These are phyloP conservation scores for Aspidiotus destructor DNA, from an alignment of 2,888 invertebrate genomes.

Conservation along the genomic window DNA sequence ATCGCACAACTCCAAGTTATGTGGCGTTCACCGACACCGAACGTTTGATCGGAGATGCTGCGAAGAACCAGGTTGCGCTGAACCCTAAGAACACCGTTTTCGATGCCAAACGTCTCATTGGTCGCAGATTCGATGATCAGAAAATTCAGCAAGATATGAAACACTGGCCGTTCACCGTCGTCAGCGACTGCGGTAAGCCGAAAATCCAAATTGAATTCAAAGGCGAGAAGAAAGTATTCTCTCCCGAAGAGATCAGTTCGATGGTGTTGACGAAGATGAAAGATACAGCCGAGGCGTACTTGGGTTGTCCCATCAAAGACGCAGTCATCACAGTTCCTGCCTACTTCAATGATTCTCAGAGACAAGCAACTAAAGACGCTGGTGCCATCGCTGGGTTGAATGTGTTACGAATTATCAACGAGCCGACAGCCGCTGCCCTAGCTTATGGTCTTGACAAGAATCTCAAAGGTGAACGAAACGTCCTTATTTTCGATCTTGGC, in stretches of 20 bases:
- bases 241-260: slow-evolving; percentile 60
- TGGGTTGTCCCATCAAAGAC: slow-evolving; percentile 48
- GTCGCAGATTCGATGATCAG: slow-evolving; percentile 57
- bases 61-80: slow-evolving; percentile 55
- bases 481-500: slow-evolving; percentile 73
- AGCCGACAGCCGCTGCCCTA: slow-evolving; percentile 79
- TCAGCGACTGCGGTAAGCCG: slow-evolving; percentile 55
- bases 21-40: slow-evolving; percentile 55
- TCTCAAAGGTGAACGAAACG: slow-evolving; percentile 56
- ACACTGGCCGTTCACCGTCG: slow-evolving; percentile 71
- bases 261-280: slow-evolving; percentile 54
- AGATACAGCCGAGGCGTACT: slow-evolving; percentile 62
- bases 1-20: slow-evolving; percentile 70
- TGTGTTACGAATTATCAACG: slow-evolving; percentile 80
- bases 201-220: slow-evolving; percentile 58
- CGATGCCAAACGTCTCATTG: slow-evolving; percentile 65
- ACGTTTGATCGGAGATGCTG: slow-evolving; percentile 43
- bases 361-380: slow-evolving; percentile 75
- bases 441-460: slow-evolving; percentile 60
- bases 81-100: slow-evolving; percentile 67
- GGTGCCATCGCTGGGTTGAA: slow-evolving; percentile 75
- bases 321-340: slow-evolving; percentile 74
- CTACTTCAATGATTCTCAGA: slow-evolving; percentile 59
- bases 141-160: slow-evolving; percentile 68
- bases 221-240: slow-evolving; percentile 53